phyloP scores from a whole-genome alignment of 2,797 vertebrate genomes.

The Brotula barbata region DNA sequence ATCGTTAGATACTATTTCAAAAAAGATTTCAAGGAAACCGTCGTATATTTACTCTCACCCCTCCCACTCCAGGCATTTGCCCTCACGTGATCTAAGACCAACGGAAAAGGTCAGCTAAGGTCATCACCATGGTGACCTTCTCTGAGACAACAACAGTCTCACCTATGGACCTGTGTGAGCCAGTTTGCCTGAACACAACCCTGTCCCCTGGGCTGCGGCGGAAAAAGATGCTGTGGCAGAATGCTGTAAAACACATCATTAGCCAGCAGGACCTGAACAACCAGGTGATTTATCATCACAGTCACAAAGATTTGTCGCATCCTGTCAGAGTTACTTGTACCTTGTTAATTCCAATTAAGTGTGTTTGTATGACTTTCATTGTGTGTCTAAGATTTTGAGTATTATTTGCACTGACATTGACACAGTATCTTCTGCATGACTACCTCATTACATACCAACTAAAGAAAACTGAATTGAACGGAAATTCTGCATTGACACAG shows the following conservation, averaged over 20 bases:
- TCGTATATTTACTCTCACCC: not conserved
- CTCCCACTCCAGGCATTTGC: slow-evolving; percentile 23
- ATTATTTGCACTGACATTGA: not conserved
- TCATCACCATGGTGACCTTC: slow-evolving; percentile 74
- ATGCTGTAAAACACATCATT: slow-evolving; percentile 78
- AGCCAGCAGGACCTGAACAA: slow-evolving; percentile 70
- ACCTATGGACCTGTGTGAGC: slow-evolving; percentile 61
- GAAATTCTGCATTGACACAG: not conserved
- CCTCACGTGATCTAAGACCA: slow-evolving; percentile 53
- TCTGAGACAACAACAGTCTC: slow-evolving; percentile 58
- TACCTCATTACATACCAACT: not conserved
- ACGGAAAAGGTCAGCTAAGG: slow-evolving; percentile 36
- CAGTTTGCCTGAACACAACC: slow-evolving; percentile 41
- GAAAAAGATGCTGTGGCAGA: slow-evolving; percentile 81
- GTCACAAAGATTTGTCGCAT: not conserved
- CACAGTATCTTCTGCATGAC: no score
- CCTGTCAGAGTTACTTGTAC: not conserved
- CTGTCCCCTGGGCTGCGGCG: slow-evolving; percentile 73
- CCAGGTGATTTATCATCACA: slow-evolving; percentile 55
- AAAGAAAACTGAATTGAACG: not conserved
- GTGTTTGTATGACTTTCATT: not conserved
- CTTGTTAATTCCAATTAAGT: not conserved
- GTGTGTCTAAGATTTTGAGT: not conserved
- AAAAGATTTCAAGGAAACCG: not conserved
- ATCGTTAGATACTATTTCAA: not conserved